Conservation (phyloP, 2,888 invertebrate species). For the Andrena dorsata region DNA sequence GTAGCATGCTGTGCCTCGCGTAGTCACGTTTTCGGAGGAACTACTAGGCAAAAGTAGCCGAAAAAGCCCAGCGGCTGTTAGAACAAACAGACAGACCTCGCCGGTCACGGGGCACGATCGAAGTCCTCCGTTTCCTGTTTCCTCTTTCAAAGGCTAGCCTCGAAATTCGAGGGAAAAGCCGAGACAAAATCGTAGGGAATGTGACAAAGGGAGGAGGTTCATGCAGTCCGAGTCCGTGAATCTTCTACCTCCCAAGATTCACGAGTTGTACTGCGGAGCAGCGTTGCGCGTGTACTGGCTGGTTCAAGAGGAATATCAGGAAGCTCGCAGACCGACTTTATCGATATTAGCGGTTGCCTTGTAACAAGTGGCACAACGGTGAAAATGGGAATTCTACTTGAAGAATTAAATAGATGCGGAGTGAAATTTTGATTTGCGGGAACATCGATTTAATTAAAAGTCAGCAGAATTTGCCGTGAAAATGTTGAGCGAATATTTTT, state of each 20-base stretch:
- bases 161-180: not conserved
- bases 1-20: not conserved
- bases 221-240: not conserved
- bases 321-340: too few species aligned
- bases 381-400: too few species aligned
- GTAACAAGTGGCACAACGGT: too few species aligned
- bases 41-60: conserved; percentile 5
- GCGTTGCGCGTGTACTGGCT: not conserved
- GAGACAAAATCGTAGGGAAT: not conserved
- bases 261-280: not conserved
- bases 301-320: not conserved
- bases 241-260: not conserved
- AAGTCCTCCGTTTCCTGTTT: conserved; percentile 2
- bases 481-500: too few species aligned
- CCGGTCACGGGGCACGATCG: not conserved
- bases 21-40: not conserved
- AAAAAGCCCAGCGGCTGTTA: not conserved
- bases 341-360: too few species aligned
- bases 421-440: too few species aligned
- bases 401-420: too few species aligned
- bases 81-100: not conserved
- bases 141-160: not conserved
- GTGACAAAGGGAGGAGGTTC: not conserved
- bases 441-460: too few species aligned
- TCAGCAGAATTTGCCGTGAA: too few species aligned